These are phyloP conservation scores for Drosophila buzzatii DNA, from an alignment of 2,888 invertebrate species.

Conservation along the genomic window DNA sequence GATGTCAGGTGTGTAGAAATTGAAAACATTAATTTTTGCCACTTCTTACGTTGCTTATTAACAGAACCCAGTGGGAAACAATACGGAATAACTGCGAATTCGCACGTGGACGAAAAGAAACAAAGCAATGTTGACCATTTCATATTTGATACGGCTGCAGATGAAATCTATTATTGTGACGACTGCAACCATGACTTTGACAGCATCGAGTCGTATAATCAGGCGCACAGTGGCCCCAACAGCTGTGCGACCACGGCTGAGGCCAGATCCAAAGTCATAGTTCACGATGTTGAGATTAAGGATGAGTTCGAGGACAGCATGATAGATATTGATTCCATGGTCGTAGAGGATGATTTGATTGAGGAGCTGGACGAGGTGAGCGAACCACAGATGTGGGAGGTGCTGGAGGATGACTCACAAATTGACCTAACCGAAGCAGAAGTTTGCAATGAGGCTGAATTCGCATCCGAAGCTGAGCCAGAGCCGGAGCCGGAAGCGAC, in stretches of 20 bases:
- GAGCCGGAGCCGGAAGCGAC: neutral
- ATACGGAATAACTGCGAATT: slow-evolving; percentile 1
- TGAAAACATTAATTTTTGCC: neutral
- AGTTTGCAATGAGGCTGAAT: neutral
- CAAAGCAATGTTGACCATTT: slow-evolving; percentile 44
- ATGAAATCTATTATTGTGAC: slow-evolving; percentile 55
- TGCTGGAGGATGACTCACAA: slow-evolving; percentile 44
- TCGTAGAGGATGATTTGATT: slow-evolving; percentile 29
- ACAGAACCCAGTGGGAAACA: slow-evolving; percentile 17
- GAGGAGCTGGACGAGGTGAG: slow-evolving; percentile 40
- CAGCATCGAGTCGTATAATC: slow-evolving; percentile 43
- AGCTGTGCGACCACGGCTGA: slow-evolving; percentile 31
- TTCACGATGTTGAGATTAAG: slow-evolving; percentile 34
- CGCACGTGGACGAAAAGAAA: slow-evolving; percentile 42
- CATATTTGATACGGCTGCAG: slow-evolving; percentile 40
- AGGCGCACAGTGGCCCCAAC: slow-evolving; percentile 30
- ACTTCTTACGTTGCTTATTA: neutral
- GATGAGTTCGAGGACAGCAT: slow-evolving; percentile 33
- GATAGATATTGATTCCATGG: slow-evolving; percentile 24
- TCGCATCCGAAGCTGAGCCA: neutral
- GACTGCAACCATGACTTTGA: slow-evolving; percentile 51
- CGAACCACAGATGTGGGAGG: slow-evolving; percentile 59
- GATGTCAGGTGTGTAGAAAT: slow-evolving; percentile 56
- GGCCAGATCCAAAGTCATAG: slow-evolving; percentile 16
- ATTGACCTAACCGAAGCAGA: neutral